A percentile compares a stretch with the other conserved stretches of the same genome.
These are phyloP conservation scores for Bemisia tabaci DNA, from an alignment of 1,140 invertebrate genomes.

Conservation along the genomic window DNA sequence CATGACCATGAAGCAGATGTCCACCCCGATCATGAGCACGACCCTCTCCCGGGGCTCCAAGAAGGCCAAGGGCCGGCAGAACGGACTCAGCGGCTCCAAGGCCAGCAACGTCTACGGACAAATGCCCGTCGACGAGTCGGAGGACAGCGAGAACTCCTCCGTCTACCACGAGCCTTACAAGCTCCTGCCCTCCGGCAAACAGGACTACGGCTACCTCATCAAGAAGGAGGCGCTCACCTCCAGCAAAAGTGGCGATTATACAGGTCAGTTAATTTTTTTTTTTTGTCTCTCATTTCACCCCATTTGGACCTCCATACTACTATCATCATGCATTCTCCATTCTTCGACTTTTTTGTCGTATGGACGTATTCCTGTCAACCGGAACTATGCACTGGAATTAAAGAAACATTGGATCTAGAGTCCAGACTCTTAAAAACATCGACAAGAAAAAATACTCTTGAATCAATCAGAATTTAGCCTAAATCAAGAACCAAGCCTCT, in stretches of 20 bases:
- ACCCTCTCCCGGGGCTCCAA: background rate
- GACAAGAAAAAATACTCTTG: no score
- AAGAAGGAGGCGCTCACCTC: slow-evolving; percentile 36
- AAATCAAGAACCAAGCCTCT: no score
- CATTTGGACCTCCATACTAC: no score
- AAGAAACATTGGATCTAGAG: no score
- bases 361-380: no score
- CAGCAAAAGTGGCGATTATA: slow-evolving; percentile 37
- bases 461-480: no score
- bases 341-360: no score
- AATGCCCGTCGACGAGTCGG: slow-evolving; percentile 36
- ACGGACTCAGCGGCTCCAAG: slow-evolving; percentile 20
- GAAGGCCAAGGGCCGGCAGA: slow-evolving; percentile 4
- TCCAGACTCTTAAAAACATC: no score
- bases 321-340: no score
- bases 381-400: no score
- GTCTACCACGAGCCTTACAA: slow-evolving; percentile 48
- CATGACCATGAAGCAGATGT: slow-evolving; percentile 45
- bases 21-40: slow-evolving; percentile 37
- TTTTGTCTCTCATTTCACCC: no score
- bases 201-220: slow-evolving; percentile 37
- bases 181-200: slow-evolving; percentile 34
- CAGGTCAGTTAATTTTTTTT: slow-evolving; percentile 31
- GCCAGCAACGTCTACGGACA: slow-evolving; percentile 31
- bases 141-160: slow-evolving; percentile 42